These are phyloP conservation scores for Holocentrus rufus DNA, from an alignment of 2,797 vertebrate species.

Conservation along the genomic window DNA sequence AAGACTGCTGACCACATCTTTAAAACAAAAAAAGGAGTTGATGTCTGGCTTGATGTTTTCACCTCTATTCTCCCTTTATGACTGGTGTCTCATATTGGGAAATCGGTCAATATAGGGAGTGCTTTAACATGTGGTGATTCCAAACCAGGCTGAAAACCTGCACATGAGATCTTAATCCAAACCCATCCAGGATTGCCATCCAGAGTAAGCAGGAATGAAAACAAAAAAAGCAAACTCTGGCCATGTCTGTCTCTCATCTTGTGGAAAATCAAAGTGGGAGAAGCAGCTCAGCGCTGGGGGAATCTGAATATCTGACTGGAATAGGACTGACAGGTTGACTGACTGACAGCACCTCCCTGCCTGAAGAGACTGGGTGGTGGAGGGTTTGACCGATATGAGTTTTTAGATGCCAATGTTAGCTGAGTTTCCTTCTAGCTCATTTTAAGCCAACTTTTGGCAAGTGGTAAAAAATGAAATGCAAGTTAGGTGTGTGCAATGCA, in stretches of 20 bases:
- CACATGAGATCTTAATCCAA: neutral
- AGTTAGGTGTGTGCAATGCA: too few species aligned
- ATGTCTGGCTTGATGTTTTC: conserved; percentile 3
- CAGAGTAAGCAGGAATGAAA: neutral
- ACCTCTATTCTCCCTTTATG: neutral
- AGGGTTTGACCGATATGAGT: too few species aligned
- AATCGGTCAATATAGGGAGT: too few species aligned
- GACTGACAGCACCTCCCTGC: neutral
- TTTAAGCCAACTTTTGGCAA: too few species aligned
- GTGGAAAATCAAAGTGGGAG: neutral
- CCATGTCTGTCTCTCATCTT: neutral
- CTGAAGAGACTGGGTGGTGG: too few species aligned
- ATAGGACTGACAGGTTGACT: neutral
- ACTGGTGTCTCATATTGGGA: too few species aligned
- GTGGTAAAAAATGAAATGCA: too few species aligned
- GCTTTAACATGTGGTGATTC: too few species aligned
- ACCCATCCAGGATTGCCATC: neutral
- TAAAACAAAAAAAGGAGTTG: neutral
- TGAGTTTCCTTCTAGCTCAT: too few species aligned
- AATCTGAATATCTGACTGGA: neutral
- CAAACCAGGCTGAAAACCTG: too few species aligned
- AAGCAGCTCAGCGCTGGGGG: neutral
- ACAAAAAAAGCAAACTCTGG: conserved; percentile 3
- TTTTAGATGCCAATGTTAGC: too few species aligned
- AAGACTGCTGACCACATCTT: neutral